phyloP scores from a whole-genome alignment of 2,888 invertebrate species.

The Luffia ferchaultella region DNA sequence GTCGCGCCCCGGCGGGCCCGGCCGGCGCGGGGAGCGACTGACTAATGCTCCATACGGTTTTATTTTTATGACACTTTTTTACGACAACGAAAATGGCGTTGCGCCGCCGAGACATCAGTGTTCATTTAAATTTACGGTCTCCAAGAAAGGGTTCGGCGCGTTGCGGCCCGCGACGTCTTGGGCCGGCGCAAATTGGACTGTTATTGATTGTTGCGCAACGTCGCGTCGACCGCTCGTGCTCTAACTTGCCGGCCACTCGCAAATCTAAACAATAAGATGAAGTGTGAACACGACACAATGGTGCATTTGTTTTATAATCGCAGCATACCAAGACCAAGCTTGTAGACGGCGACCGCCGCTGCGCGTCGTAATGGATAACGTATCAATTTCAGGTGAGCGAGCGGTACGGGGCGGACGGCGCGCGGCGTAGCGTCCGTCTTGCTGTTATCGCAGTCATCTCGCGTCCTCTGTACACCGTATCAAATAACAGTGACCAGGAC shows the following conservation, averaged over 20 bases:
- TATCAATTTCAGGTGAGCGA: conserved; percentile 23
- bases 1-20: conserved; percentile 15
- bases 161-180: not conserved
- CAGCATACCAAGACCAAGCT: conserved; percentile 9
- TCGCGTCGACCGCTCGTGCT: not conserved
- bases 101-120: conserved; percentile 8
- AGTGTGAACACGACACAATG: conserved; percentile 19
- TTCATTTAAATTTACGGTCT: conserved; percentile 11
- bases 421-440: conserved; percentile 1
- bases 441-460: conserved; percentile 16
- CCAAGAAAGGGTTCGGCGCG: conserved; percentile 9
- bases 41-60: conserved; percentile 20
- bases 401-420: conserved; percentile 7
- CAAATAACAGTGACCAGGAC: too few relatives aligned
- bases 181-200: conserved; percentile 3
- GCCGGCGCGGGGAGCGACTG: conserved; percentile 8
- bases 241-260: conserved; percentile 2
- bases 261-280: conserved; percentile 8
- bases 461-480: too few relatives aligned
- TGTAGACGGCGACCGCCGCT: conserved; percentile 13
- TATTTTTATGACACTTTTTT: conserved; percentile 13
- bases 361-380: conserved; percentile 23
- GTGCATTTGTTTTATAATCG: conserved; percentile 19
- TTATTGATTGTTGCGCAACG: not conserved
- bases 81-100: conserved; percentile 9